Evolutionary conservation across 2,888 invertebrate genomes (phyloP), one percentile per base, ranked within the genome.

Genomic region (Perizoma flavofasciatum): DNA sequence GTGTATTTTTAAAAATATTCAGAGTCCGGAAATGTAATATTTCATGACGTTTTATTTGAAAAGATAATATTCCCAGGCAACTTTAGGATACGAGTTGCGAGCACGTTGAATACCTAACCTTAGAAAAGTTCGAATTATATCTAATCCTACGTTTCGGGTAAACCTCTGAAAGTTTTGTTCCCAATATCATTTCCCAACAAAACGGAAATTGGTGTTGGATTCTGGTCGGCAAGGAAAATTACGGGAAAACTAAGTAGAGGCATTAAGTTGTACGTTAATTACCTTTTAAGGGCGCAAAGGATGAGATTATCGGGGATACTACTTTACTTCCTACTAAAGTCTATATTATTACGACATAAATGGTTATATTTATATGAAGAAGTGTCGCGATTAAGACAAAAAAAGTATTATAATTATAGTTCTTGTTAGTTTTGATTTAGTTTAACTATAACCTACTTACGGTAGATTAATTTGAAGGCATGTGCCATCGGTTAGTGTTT

Each of bases 241-340:
- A 65, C 62, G 56, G 58, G 66, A 60, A 66, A 64, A 64, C 65
- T 60, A 62, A 62, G 63, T 60, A 59, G 61, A 60, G 63, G 65
- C 64, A 68, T 67, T 68, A 68, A 63, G 66, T 67, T 65, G 60
- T 61, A 64, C 64, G 69, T 71, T 70, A 69, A 75, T 75, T 73
- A 67, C 73, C 70, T 72, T 70, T 66, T 68, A 66, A 71, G 71
- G 74, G 71, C 66, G 65, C 74, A 77, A 71, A 67, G 74, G 72
- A 74, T 71, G 71, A 72, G 72, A 74, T 74, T 74, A 75, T 75
- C 71, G 63, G 65, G 60, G 41, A 66, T 50, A 63, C 61, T 63
- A 63, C 61, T 63, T 68, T 65, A 65, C 65, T 69, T 69, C 68
- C 66, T 63, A 60, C 59, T 66, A 51, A 64, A 63, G 61, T 60